Percentiles rank a stretch among this genome's conserved stretches.
phyloP scores from a whole-genome alignment of 2,797 vertebrate species.

The Xyrichtys novacula region DNA sequence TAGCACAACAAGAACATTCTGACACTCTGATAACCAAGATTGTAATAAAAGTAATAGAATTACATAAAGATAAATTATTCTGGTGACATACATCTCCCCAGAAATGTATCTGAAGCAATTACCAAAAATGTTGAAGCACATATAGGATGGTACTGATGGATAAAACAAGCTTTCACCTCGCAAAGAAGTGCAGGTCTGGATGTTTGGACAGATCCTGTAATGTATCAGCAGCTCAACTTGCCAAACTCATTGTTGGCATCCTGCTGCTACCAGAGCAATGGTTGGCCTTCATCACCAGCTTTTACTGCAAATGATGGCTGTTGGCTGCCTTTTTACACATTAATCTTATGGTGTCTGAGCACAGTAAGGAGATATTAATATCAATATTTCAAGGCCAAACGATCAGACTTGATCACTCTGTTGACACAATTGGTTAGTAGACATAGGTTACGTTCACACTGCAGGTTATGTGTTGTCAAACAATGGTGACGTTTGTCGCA shows the following conservation, averaged over 20 bases:
- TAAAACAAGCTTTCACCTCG: not conserved
- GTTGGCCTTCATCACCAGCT: conserved; percentile 42
- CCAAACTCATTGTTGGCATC: not conserved
- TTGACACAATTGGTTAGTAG: not conserved
- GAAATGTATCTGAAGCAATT: not conserved
- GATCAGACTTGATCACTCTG: conserved; percentile 12
- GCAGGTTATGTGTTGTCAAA: too few species aligned
- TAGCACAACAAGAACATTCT: conserved; percentile 20
- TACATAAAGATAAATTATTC: conserved; percentile 4
- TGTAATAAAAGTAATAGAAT: not conserved
- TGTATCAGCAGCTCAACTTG: conserved; percentile 3
- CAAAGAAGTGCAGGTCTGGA: not conserved
- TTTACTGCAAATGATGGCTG: conserved; percentile 53
- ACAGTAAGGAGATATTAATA: conserved; percentile 46
- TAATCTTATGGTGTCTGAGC: conserved; percentile 49
- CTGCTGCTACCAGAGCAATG: conserved; percentile 43
- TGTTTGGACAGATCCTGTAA: not conserved
- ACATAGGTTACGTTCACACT: too few species aligned
- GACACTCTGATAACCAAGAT: not conserved
- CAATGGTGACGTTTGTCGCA: too few species aligned
- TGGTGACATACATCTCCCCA: conserved; percentile 10
- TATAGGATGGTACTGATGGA: too few species aligned
- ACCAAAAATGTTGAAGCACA: not conserved
- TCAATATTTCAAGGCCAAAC: conserved; percentile 46
- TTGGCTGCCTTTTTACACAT: conserved; percentile 58